Conservation (phyloP, 2,113 vertebrate genomes). For the Trochalopteron elliotii region DNA sequence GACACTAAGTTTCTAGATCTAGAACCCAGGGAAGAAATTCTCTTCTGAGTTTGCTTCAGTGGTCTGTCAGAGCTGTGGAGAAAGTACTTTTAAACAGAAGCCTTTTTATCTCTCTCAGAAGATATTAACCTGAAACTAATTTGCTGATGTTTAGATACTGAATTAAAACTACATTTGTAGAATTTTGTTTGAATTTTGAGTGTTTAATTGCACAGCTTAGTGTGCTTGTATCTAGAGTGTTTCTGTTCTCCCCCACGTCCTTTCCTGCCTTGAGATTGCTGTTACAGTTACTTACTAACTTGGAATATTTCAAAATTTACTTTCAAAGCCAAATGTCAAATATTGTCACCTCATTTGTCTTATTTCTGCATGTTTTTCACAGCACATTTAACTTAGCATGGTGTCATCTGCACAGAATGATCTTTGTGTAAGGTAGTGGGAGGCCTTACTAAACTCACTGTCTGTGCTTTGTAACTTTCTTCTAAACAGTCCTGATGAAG, state of each 20-base stretch:
- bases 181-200: neutral
- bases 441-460: neutral
- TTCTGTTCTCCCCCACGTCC: neutral
- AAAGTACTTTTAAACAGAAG: neutral
- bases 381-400: neutral
- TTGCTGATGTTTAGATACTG: neutral
- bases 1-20: neutral
- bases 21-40: neutral
- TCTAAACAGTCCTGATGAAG: neutral
- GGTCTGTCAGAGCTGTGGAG: neutral
- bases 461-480: neutral
- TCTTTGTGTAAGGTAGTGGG: neutral
- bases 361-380: neutral
- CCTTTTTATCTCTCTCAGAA: neutral
- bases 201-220: neutral
- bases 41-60: neutral
- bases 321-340: neutral
- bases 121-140: neutral
- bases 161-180: neutral
- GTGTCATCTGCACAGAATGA: neutral
- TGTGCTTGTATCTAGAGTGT: neutral
- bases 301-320: neutral
- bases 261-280: neutral
- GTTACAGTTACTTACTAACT: neutral
- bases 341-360: neutral